phyloP scores from a whole-genome alignment of 2,888 invertebrate species.

The Sabatieria punctata region DNA sequence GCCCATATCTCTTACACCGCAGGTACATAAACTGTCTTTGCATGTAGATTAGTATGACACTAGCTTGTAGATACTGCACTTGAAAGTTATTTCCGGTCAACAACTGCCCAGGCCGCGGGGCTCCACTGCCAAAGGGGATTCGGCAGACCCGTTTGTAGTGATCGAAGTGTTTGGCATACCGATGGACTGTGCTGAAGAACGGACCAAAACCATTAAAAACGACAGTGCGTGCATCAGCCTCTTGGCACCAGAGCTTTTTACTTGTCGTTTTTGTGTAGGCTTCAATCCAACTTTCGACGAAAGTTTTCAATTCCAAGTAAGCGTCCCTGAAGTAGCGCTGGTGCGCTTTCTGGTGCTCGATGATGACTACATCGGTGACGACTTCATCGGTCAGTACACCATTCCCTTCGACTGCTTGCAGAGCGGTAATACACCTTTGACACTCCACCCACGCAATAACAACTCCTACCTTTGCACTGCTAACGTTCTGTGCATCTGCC shows the following conservation, averaged over 20 bases:
- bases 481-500: too few relatives aligned
- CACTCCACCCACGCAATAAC: too few relatives aligned
- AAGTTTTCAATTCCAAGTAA: slow-evolving; percentile 44
- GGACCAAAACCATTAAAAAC: slow-evolving; percentile 43
- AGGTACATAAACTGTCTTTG: slow-evolving; percentile 12
- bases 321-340: slow-evolving; percentile 43
- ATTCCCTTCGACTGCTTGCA: slow-evolving; percentile 44
- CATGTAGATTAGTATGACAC: slow-evolving; percentile 15
- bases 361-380: slow-evolving; percentile 42
- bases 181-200: slow-evolving; percentile 43
- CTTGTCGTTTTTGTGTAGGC: slow-evolving; percentile 23
- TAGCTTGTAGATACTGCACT: slow-evolving; percentile 37
- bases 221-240: slow-evolving; percentile 34
- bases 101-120: slow-evolving; percentile 43
- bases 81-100: slow-evolving; percentile 43
- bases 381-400: slow-evolving; percentile 47
- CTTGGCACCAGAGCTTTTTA: neutral
- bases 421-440: too few relatives aligned
- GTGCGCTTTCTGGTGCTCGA: slow-evolving; percentile 44
- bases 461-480: too few relatives aligned
- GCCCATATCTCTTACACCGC: slow-evolving; percentile 21
- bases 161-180: slow-evolving; percentile 42
- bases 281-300: slow-evolving; percentile 45
- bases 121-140: slow-evolving; percentile 42
- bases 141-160: slow-evolving; percentile 44